phyloP scores from a whole-genome alignment of 2,888 invertebrate genomes.

The Ectemnius lituratus region DNA sequence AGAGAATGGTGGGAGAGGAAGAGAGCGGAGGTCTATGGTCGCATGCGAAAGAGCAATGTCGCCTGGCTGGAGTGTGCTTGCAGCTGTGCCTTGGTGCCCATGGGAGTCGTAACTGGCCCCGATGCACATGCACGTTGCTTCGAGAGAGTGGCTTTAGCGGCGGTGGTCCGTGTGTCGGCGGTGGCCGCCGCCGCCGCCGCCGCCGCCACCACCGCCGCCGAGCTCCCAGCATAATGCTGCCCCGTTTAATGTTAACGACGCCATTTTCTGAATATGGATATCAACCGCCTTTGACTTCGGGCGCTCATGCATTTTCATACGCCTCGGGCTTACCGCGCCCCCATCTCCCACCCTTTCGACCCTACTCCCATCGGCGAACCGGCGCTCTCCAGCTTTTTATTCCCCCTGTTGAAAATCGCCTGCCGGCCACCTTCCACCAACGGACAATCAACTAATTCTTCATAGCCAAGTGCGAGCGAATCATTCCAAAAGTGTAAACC shows the following conservation, averaged over 20 bases:
- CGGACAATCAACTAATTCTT: too few relatives aligned
- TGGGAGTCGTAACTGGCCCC: slow-evolving; percentile 50
- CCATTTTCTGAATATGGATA: slow-evolving; percentile 76
- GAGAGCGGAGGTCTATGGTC: slow-evolving; percentile 63
- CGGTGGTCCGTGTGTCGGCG: too few relatives aligned
- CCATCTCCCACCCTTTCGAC: slow-evolving; percentile 32
- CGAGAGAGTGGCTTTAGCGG: too few relatives aligned
- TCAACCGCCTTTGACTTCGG: slow-evolving; percentile 69
- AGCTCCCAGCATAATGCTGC: slow-evolving; percentile 68
- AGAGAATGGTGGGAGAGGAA: slow-evolving; percentile 47
- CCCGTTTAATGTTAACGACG: slow-evolving; percentile 76
- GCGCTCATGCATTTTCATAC: slow-evolving; percentile 76
- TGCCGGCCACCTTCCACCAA: too few relatives aligned
- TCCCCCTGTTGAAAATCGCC: too few relatives aligned
- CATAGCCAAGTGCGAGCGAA: too few relatives aligned
- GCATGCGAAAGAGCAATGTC: slow-evolving; percentile 74
- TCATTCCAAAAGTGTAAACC: too few relatives aligned
- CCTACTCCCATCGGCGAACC: background rate
- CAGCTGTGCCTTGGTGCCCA: slow-evolving; percentile 28
- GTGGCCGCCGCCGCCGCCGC: too few relatives aligned
- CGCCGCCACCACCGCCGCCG: slow-evolving; percentile 5
- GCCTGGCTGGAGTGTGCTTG: slow-evolving; percentile 16
- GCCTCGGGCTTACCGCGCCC: slow-evolving; percentile 43
- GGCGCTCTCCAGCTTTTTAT: background rate
- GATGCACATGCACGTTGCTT: slow-evolving; percentile 48